Evolutionary conservation across 2,888 invertebrate genomes (phyloP).

Genomic region (Nomada ruficornis): DNA sequence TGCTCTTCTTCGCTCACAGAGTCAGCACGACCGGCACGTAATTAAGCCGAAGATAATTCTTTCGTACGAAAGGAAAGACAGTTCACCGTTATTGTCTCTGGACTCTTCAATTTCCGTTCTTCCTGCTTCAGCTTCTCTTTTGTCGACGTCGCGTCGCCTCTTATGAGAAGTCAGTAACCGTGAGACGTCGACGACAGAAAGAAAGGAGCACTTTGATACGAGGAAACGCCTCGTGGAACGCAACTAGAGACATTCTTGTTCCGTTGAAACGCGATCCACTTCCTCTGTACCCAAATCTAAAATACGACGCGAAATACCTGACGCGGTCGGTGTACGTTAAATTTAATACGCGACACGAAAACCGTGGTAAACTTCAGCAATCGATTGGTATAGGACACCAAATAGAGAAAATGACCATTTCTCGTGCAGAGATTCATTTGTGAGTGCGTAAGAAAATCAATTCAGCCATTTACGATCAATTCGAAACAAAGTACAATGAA

Average conservation of each 20-base stretch:
- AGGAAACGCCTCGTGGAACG: conserved; percentile 55
- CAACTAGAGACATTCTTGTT: conserved; percentile 58
- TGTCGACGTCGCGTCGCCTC: conserved; percentile 35
- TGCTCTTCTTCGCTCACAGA: conserved; percentile 36
- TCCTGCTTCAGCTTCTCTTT: conserved; percentile 40
- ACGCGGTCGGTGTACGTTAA: conserved; percentile 23
- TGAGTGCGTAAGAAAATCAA: too few species aligned
- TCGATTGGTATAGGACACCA: not conserved
- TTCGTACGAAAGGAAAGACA: conserved; percentile 36
- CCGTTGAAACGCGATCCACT: conserved; percentile 57
- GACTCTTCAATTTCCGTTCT: conserved; percentile 42
- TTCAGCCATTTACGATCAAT: too few species aligned
- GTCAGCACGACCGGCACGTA: conserved; percentile 41
- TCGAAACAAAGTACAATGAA: too few species aligned
- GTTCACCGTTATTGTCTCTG: conserved; percentile 48
- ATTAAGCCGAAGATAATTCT: conserved; percentile 58
- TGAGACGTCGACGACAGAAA: conserved; percentile 53
- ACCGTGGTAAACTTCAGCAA: not conserved
- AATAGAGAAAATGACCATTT: too few species aligned
- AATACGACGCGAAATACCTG: conserved; percentile 38
- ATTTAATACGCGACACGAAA: conserved; percentile 19
- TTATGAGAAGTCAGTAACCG: conserved; percentile 50
- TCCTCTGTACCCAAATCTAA: conserved; percentile 54
- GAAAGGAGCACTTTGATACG: conserved; percentile 56
- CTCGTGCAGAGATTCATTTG: too few species aligned